These are phyloP conservation scores for Hexactinellida sp. DNA, from an alignment of 37 sponge, comb jelly and placozoan genomes.

Conservation along the genomic window DNA sequence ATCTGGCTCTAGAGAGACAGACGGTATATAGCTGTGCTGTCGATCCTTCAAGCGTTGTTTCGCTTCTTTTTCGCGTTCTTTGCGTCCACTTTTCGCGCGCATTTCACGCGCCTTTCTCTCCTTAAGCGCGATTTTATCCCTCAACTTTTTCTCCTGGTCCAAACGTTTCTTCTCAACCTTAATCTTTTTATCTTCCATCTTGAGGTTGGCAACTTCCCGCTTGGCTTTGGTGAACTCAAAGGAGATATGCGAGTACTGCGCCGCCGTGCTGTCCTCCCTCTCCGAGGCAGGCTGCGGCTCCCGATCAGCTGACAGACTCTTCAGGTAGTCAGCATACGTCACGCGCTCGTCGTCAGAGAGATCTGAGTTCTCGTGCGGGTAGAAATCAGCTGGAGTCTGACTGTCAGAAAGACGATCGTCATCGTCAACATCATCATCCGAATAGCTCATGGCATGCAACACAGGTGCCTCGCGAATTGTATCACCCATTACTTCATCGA, in stretches of 20 bases:
- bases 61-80: conserved; percentile 15
- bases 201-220: not conserved
- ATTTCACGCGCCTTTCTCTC: conserved; percentile 2
- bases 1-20: not conserved
- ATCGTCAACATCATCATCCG: not conserved
- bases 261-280: not conserved
- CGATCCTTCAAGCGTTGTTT: conserved; percentile 2
- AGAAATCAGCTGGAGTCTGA: not conserved
- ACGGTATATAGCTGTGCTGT: not conserved
- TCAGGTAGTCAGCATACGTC: not conserved
- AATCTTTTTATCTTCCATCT: not conserved
- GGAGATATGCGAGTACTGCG: not conserved
- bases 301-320: not conserved
- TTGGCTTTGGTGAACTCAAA: not conserved
- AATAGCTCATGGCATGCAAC: not conserved
- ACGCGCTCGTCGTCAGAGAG: not conserved
- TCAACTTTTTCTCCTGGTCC: not conserved
- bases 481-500: not conserved
- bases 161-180: not conserved
- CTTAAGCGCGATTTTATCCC: not conserved
- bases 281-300: not conserved
- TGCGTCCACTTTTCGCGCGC: not conserved
- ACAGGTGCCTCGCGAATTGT: conserved; percentile 15
- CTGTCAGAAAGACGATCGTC: not conserved
- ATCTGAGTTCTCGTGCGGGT: not conserved